phyloP scores from a whole-genome alignment of 2,797 vertebrate genomes.

The Brachymystax lenok region DNA sequence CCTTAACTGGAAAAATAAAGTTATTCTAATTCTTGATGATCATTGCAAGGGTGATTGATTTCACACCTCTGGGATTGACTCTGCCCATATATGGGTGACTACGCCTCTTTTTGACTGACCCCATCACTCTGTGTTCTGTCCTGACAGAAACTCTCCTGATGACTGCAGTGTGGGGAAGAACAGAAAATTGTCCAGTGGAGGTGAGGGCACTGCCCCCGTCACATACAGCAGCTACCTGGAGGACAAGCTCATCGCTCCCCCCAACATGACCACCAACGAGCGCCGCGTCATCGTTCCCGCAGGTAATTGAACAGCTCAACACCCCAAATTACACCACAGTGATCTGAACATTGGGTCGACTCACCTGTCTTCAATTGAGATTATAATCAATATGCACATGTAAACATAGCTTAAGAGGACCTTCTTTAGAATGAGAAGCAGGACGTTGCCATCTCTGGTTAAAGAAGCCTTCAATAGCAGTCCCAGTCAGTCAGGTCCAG shows the following conservation, averaged over 20 bases:
- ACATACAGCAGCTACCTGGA: conserved; percentile 86
- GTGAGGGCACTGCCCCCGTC: conserved; percentile 67
- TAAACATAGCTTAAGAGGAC: background rate
- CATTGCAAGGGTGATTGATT: background rate
- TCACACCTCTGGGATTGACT: background rate
- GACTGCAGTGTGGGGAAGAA: conserved; percentile 81
- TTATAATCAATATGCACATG: background rate
- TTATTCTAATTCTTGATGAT: background rate
- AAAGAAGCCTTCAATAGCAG: background rate
- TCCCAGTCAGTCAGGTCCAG: background rate
- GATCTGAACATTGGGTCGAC: background rate
- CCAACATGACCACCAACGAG: conserved; percentile 87
- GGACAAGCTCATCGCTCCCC: conserved; percentile 83
- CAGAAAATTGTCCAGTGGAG: conserved; percentile 77
- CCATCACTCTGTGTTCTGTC: conserved; percentile 28
- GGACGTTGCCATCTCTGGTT: background rate
- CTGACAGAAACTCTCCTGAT: conserved; percentile 81
- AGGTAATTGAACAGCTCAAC: conserved; percentile 65
- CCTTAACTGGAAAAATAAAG: too few species aligned
- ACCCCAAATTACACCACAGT: background rate
- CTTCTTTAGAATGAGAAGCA: background rate
- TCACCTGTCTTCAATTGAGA: background rate
- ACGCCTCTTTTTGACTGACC: background rate
- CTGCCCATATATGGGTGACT: background rate
- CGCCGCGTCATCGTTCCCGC: conserved; percentile 88